Percentiles rank a stretch among this genome's conserved stretches.
Conservation (phyloP, 2,113 vertebrate genomes). For the Camelus bactrianus region DNA sequence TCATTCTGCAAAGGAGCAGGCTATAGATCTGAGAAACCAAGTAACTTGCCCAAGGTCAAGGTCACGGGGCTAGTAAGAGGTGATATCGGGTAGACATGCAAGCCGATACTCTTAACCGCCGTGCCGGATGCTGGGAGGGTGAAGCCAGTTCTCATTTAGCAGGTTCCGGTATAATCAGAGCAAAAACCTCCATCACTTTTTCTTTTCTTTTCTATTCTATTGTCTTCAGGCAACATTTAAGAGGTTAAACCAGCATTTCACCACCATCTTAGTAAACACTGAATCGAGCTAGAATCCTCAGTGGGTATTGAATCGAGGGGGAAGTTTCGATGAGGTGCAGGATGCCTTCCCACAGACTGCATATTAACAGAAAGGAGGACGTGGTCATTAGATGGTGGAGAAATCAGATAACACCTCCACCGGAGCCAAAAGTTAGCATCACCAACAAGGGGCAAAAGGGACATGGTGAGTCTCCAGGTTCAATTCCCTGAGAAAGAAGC, state of each 20-base stretch:
- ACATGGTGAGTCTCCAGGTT: too few relatives aligned
- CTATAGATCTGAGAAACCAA: not conserved
- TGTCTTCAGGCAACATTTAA: not conserved
- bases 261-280: not conserved
- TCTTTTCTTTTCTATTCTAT: not conserved
- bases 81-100: fast-evolving
- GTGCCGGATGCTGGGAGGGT: not conserved
- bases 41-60: not conserved
- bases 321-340: not conserved
- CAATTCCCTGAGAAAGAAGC: not conserved
- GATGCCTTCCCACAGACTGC: not conserved
- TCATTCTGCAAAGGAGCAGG: not conserved
- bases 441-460: not conserved
- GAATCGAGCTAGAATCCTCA: not conserved
- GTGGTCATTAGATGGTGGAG: too few relatives aligned
- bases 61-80: not conserved
- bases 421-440: not conserved
- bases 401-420: not conserved
- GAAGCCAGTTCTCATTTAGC: not conserved
- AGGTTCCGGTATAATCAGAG: not conserved
- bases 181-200: not conserved
- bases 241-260: not conserved
- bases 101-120: not conserved
- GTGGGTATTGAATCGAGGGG: not conserved
- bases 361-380: not conserved